Evolutionary conservation across 2,888 invertebrate genomes (phyloP), one percentile per base, ranked within the genome.

Genomic region (Hypselothyrea guttata): DNA sequence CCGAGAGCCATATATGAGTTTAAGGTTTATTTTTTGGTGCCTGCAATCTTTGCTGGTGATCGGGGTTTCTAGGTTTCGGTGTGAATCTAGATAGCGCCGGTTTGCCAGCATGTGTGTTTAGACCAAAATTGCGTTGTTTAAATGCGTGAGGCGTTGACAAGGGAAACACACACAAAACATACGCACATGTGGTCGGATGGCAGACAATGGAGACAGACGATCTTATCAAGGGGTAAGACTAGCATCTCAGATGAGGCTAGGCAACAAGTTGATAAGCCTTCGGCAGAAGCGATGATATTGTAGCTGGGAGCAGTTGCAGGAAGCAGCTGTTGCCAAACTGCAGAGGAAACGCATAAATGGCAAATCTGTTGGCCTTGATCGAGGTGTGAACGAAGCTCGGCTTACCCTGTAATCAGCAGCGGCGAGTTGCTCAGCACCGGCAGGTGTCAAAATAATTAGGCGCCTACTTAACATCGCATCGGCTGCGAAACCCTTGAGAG

Each of bases 391-490:
- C 41, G 41, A 51, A 68, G 69, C 53, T 42, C 30, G 38, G 40
- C 41, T 53, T 64, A 79, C 69, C 81, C 84, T 85, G 68, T 76
- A 79, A 82, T 82, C 85, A 8, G 66, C 63, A 73, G 71, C 68
- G 12, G 70, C 69, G 31, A 63, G 37, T 52, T 40, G 41, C 68
- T n/a, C n/a, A n/a, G 33, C 48, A 49, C 22, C 63, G 67, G 86
- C 81, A 85, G 81, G 86, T 82, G 81, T 82, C 81, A 82, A 85
- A 82, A 82, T 82, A 82, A 82, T 82, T 82, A 85, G 81, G 81
- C 86, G 81, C 81, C 81, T 85, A 85, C 76, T 83, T 79, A 73
- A 37, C 68, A 40, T 31, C 38, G 12, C 15, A 41, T 40, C 38
- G 12, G 27, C 38, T 16, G 22, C 22, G 13, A 34, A 3, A 22